phyloP scores from a whole-genome alignment of 2,797 vertebrate genomes.

The Xenopus petersii region DNA sequence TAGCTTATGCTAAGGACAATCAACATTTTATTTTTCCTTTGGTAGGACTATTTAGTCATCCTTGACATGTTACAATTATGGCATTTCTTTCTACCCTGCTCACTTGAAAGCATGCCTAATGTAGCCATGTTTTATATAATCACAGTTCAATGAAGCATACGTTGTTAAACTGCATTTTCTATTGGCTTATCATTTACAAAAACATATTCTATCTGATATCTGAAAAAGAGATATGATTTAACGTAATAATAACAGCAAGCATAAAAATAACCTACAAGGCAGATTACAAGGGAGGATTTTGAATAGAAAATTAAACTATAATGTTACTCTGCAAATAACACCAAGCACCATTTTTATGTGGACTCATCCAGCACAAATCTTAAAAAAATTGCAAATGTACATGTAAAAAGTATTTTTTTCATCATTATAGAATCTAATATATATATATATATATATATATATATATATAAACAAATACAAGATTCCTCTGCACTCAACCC shows the following conservation, averaged over 20 bases:
- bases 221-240: conserved; percentile 8
- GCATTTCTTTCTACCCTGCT: conserved; percentile 40
- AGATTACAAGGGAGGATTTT: no score
- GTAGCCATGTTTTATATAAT: conserved; percentile 38
- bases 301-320: no score
- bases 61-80: conserved; percentile 48
- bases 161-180: conserved; percentile 43
- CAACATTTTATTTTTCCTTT: conserved; percentile 41
- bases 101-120: conserved; percentile 47
- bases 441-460: no score
- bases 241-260: not conserved
- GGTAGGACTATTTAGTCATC: conserved; percentile 45
- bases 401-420: no score
- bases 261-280: no score
- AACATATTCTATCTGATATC: conserved; percentile 28
- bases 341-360: no score
- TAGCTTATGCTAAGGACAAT: conserved; percentile 39
- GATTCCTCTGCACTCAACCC: no score
- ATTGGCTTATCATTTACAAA: conserved; percentile 37
- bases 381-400: no score
- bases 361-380: no score
- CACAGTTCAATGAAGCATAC: conserved; percentile 38
- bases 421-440: no score
- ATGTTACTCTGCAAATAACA: no score
- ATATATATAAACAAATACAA: no score